phyloP scores from a whole-genome alignment of 2,797 vertebrate species.

The Zonotrichia albicollis region DNA sequence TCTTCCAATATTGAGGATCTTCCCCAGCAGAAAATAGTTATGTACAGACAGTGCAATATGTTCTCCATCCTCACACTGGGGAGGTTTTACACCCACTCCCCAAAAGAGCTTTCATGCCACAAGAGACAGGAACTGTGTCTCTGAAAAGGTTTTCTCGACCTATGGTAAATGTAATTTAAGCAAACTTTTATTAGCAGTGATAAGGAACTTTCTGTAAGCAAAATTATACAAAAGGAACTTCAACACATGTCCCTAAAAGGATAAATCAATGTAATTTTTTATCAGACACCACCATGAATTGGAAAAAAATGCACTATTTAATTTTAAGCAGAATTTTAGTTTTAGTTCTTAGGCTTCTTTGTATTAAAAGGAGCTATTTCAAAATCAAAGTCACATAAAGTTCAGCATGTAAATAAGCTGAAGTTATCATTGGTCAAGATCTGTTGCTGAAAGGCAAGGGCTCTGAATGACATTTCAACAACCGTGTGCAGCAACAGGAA shows the following conservation, averaged over 20 bases:
- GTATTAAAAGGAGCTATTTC: slow-evolving; percentile 11
- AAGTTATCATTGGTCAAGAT: background rate
- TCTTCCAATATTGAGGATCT: background rate
- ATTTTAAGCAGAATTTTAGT: slow-evolving; percentile 15
- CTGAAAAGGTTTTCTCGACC: background rate
- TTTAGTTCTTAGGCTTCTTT: background rate
- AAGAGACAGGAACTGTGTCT: background rate
- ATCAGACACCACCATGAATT: background rate
- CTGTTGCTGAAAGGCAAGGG: background rate
- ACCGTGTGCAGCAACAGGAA: too few species aligned
- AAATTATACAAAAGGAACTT: background rate
- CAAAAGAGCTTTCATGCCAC: background rate
- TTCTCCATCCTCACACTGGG: background rate
- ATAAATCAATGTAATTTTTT: background rate
- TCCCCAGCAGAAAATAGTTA: background rate
- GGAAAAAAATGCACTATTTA: background rate
- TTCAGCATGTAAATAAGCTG: background rate
- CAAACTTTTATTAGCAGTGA: background rate
- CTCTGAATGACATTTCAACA: background rate
- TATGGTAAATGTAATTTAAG: background rate
- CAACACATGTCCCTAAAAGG: background rate
- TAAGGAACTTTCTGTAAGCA: background rate
- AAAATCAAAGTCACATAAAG: slow-evolving; percentile 19
- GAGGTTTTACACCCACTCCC: background rate
- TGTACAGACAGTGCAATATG: background rate